Percentiles rank a stretch among this genome's conserved stretches.
Conservation (phyloP, 2,113 vertebrate genomes). For the Dromas ardeola region DNA sequence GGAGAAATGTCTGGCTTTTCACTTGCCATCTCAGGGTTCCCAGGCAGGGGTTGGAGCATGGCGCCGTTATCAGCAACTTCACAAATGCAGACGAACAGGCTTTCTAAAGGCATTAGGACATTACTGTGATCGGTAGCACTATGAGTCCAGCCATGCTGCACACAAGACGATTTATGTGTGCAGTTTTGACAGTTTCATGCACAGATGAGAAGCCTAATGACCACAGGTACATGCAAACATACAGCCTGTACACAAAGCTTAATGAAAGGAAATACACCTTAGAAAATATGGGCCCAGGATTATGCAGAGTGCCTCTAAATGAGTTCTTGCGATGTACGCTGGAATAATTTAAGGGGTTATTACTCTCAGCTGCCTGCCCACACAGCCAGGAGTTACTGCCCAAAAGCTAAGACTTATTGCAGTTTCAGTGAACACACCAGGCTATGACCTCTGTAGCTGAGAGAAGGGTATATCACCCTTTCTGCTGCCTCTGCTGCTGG, state of each 20-base stretch:
- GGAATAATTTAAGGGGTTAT: conserved; percentile 37
- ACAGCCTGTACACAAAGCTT: background rate
- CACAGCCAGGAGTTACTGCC: conserved; percentile 6
- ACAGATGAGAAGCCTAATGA: background rate
- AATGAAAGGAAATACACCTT: background rate
- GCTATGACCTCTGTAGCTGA: background rate
- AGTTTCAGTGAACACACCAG: background rate
- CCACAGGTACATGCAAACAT: background rate
- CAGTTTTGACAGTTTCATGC: background rate
- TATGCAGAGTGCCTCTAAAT: background rate
- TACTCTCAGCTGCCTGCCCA: conserved; percentile 25
- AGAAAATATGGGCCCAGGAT: background rate
- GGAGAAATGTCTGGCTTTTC: background rate
- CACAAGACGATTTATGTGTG: background rate
- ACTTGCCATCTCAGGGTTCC: background rate
- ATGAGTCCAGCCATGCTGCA: background rate
- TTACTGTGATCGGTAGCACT: background rate
- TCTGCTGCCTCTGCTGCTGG: conserved; percentile 2
- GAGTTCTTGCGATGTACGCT: background rate
- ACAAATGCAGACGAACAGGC: background rate
- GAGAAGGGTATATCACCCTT: conserved; percentile 1
- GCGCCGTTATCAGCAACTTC: background rate
- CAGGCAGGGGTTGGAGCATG: background rate
- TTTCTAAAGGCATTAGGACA: background rate
- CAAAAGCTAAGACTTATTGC: background rate